Evolutionary conservation across 2,113 vertebrate species (phyloP).

Genomic region (Anser cygnoides): DNA sequence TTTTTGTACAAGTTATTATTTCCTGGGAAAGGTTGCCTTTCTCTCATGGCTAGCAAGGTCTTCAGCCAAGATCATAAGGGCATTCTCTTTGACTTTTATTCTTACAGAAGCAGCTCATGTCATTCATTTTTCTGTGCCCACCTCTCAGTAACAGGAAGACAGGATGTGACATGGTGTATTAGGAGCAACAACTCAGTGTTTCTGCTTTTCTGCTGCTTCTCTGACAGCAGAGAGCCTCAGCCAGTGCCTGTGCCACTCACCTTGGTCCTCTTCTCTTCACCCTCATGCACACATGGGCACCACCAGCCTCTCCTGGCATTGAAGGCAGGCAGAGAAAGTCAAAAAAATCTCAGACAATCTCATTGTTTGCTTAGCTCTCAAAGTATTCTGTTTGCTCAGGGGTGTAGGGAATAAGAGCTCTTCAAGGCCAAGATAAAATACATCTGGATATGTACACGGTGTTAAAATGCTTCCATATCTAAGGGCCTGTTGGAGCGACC

Average conservation of each 20-base stretch:
- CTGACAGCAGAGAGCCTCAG: neutral
- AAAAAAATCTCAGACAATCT: neutral
- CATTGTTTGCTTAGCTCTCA: neutral
- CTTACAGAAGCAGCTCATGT: neutral
- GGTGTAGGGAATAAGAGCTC: neutral
- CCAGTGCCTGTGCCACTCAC: neutral
- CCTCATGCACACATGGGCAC: neutral
- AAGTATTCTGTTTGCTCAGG: neutral
- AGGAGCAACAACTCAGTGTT: neutral
- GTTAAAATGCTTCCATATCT: neutral
- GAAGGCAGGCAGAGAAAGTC: neutral
- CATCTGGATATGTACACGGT: neutral
- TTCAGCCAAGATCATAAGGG: neutral
- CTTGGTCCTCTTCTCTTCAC: neutral
- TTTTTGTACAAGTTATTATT: neutral
- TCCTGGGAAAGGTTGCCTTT: neutral
- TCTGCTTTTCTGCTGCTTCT: neutral
- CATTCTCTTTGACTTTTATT: neutral
- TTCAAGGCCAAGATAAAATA: neutral
- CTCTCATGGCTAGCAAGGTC: neutral
- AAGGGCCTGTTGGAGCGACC: fast-evolving
- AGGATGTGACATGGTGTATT: neutral
- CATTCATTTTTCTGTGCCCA: neutral
- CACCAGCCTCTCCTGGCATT: neutral
- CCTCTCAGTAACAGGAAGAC: neutral